Evolutionary conservation across 2,888 invertebrate genomes (phyloP), one percentile per base, ranked within the genome.

Genomic region (Pristionchus entomophagus): DNA sequence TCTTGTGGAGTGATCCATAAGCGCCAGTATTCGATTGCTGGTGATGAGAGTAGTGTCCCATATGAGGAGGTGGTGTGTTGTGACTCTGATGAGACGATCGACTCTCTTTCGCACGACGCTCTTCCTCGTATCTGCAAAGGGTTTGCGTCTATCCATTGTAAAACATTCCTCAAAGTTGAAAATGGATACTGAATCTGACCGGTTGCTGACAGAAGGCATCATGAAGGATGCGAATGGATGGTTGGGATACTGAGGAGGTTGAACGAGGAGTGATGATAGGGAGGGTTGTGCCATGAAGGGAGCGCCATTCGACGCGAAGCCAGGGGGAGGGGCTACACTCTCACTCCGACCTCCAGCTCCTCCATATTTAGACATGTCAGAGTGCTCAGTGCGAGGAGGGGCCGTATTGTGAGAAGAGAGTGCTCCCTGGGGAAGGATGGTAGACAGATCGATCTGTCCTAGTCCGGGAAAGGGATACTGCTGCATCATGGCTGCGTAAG

Each of bases 321-420:
- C 91, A 49, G 91, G 91, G 81, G 90, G 90, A 59, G 90, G 91
- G 32, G 89, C 89, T 14, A 90, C 89, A 84, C 80, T 84, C 69
- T 78, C 84, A 41, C 26, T 35, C 10, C 84, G 65, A n/a, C 84
- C 62, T 14, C 82, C 82, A 14, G n/a, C 41, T 5, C 82, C 82
- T 8, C 84, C 84, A 51, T 84, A 84, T 51, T 84, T 84, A 19
- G 19, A n/a, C 84, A 84, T 62, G 49, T 84, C 84, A 3, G 84
- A 65, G 38, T 84, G 84, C 22, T 84, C 84, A 32, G 65, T 69
- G 12, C 84, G 62, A 22, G 84, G 82, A 59, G 82, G 82, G 8
- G 59, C 35, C 19, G 56, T 51, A 38, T 41, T 49, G 65, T 88
- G 88, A 12, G 88, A 86, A 1, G 88, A 80, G 12, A 87, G 56